Conservation (phyloP, 2,888 invertebrate species). For the Liopterus haemorrhoidalis region DNA sequence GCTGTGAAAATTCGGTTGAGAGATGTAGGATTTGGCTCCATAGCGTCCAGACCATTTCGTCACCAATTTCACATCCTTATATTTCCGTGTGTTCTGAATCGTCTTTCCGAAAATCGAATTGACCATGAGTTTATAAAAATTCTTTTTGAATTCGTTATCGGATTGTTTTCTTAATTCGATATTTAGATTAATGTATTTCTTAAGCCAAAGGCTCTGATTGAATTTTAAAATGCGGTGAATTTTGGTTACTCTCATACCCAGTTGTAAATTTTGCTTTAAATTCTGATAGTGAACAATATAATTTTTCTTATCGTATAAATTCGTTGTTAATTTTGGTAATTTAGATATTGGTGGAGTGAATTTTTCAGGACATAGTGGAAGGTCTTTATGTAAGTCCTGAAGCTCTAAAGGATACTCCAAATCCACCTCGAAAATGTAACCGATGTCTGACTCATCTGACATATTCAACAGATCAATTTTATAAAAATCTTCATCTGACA, state of each 20-base stretch:
- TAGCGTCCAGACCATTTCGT: conserved; percentile 36
- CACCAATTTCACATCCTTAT: conserved; percentile 37
- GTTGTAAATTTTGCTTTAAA: conserved; percentile 28
- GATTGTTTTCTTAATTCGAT: conserved; percentile 31
- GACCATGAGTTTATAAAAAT: conserved; percentile 42
- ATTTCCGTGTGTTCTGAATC: too few relatives aligned
- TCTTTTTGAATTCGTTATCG: conserved; percentile 40
- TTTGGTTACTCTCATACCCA: background rate
- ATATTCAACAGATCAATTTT: too few relatives aligned
- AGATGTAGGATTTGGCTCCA: conserved; percentile 31
- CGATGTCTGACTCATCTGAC: too few relatives aligned
- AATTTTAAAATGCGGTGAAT: conserved; percentile 36
- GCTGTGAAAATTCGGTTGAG: conserved; percentile 38
- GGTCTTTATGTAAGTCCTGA: too few relatives aligned
- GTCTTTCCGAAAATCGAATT: conserved; percentile 42
- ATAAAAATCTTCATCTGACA: too few relatives aligned
- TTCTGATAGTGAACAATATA: conserved; percentile 33
- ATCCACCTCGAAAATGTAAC: conserved; percentile 43
- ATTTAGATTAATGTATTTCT: conserved; percentile 36
- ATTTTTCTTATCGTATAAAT: conserved; percentile 27
- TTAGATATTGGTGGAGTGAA: conserved; percentile 17
- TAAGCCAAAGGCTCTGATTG: conserved; percentile 37
- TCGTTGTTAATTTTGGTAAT: conserved; percentile 26
- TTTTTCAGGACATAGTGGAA: conserved; percentile 17
- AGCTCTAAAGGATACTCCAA: conserved; percentile 38